phyloP scores from a whole-genome alignment of 2,797 vertebrate species.

The Tiaroga cobitis region DNA sequence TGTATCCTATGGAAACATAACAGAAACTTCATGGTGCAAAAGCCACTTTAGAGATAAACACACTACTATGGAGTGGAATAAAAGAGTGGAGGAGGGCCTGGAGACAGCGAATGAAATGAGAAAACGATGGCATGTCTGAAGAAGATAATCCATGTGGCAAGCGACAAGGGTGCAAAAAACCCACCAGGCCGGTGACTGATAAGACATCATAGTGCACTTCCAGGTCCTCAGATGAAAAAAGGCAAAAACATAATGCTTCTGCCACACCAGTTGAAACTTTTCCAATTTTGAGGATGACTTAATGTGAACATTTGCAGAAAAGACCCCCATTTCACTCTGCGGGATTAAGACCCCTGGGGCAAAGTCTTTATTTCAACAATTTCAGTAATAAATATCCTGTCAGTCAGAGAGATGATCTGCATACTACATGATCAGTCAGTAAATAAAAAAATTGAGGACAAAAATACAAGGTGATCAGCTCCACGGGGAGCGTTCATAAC shows the following conservation, averaged over 20 bases:
- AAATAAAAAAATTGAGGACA: neutral
- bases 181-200: constrained; percentile 43
- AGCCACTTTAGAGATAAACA: constrained; percentile 29
- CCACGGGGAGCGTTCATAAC: neutral
- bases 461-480: neutral
- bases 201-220: constrained; percentile 30
- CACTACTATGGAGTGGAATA: constrained; percentile 52
- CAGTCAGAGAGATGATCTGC: neutral
- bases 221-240: constrained; percentile 18
- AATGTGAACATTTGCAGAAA: neutral
- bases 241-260: neutral
- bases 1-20: neutral
- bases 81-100: constrained; percentile 46
- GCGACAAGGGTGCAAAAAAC: constrained; percentile 50
- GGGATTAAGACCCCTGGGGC: neutral
- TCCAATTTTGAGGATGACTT: constrained; percentile 4
- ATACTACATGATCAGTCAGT: neutral
- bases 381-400: neutral
- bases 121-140: constrained; percentile 57
- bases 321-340: neutral
- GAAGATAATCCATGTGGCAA: constrained; percentile 57
- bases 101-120: constrained; percentile 49
- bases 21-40: constrained; percentile 2
- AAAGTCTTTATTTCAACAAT: neutral
- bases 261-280: constrained; percentile 14